A percentile compares a stretch with the other conserved stretches of the same genome.
Evolutionary conservation across 2,888 invertebrate genomes (phyloP).

Genomic region (Fabriciana adippe): DNA sequence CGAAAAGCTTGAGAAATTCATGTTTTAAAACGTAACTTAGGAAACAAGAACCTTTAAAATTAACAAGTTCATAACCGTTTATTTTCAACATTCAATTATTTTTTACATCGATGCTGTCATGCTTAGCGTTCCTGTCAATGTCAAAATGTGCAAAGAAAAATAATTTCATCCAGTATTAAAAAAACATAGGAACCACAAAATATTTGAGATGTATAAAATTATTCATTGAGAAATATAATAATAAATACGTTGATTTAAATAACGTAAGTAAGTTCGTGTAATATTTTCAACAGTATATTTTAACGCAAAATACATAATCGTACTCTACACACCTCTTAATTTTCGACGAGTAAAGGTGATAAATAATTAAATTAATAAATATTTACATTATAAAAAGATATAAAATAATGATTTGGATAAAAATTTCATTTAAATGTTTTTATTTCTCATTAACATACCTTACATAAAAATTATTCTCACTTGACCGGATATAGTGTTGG

Average conservation of each 20-base stretch:
- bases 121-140: slow-evolving; percentile 23
- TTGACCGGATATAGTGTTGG: slow-evolving; percentile 72
- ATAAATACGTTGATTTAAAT: not conserved
- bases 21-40: slow-evolving; percentile 39
- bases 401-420: not conserved
- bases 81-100: slow-evolving; percentile 33
- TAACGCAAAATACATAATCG: no score
- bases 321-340: no score
- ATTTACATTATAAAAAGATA: no score
- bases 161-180: slow-evolving; percentile 8
- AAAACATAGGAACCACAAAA: not conserved
- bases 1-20: slow-evolving; percentile 55
- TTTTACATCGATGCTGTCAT: slow-evolving; percentile 28
- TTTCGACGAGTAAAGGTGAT: no score
- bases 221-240: slow-evolving; percentile 5
- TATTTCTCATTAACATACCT: not conserved
- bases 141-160: not conserved
- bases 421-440: slow-evolving; percentile 2
- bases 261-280: no score
- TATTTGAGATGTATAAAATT: not conserved
- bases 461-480: slow-evolving; percentile 19
- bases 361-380: no score
- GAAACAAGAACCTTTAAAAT: slow-evolving; percentile 13
- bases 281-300: no score
- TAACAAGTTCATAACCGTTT: slow-evolving; percentile 34